phyloP scores from a whole-genome alignment of 2,888 invertebrate genomes.

The Ormyrus pomaceus region DNA sequence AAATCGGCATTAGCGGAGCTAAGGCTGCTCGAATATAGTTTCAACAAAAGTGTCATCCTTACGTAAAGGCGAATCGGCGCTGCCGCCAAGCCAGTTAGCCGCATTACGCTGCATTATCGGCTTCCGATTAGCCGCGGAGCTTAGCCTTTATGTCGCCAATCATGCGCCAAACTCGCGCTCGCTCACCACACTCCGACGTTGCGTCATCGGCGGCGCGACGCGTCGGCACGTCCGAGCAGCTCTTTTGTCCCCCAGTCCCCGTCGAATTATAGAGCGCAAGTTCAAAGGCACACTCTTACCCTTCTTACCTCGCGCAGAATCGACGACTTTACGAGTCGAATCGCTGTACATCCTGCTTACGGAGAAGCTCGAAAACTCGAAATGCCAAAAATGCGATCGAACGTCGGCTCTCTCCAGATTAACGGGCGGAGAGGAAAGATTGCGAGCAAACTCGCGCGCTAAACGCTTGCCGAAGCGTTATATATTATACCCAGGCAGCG shows the following conservation, averaged over 20 bases:
- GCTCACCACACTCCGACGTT: constrained; percentile 2
- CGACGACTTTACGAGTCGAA: no score
- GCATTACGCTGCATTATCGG: constrained; percentile 63
- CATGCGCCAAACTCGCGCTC: constrained; percentile 54
- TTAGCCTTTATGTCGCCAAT: constrained; percentile 56
- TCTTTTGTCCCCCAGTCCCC: constrained; percentile 25
- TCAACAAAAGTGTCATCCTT: constrained; percentile 3
- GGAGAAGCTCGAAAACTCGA: no score
- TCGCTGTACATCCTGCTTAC: no score
- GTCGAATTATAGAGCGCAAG: constrained; percentile 14
- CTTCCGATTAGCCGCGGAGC: constrained; percentile 62
- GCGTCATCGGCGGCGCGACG: constrained; percentile 31
- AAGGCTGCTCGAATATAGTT: no score
- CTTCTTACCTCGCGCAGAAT: no score
- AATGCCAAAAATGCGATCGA: no score
- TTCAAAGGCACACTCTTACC: constrained; percentile 37
- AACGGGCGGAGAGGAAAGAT: no score
- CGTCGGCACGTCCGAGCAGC: constrained; percentile 28
- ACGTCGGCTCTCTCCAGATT: no score
- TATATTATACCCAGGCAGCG: no score
- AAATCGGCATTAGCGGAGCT: no score
- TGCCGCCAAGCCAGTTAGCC: constrained; percentile 55
- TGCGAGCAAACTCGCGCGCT: no score
- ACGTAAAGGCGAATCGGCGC: constrained; percentile 24
- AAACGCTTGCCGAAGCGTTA: no score